Conservation (phyloP, 2,797 vertebrate species). For the Gymnothorax javanicus region DNA sequence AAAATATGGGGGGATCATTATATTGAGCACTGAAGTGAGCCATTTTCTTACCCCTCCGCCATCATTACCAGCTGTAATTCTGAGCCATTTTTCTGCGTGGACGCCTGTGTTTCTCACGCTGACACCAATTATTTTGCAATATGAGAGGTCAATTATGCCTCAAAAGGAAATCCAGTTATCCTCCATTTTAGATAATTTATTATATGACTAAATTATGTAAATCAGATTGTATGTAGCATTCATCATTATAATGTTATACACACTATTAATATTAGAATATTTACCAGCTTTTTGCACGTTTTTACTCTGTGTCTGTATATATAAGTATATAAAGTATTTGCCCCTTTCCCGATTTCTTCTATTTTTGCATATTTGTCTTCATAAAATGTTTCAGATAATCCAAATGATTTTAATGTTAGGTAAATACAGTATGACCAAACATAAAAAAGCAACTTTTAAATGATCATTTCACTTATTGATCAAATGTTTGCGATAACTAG, state of each 20-base stretch:
- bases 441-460: too few relatives aligned
- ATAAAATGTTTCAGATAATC: too few relatives aligned
- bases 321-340: not conserved
- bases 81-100: not conserved
- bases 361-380: too few relatives aligned
- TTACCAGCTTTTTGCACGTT: not conserved
- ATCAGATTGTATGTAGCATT: not conserved
- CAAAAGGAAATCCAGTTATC: not conserved
- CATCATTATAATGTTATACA: not conserved
- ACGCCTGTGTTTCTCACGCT: not conserved
- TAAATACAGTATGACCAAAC: too few relatives aligned
- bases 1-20: not conserved
- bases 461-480: too few relatives aligned
- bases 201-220: not conserved
- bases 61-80: not conserved
- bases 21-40: too few relatives aligned
- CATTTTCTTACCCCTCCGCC: not conserved
- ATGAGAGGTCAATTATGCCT: not conserved
- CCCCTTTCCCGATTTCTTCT: not conserved
- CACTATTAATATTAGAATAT: not conserved
- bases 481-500: too few relatives aligned
- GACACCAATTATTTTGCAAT: not conserved
- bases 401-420: too few relatives aligned
- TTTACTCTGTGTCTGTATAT: not conserved
- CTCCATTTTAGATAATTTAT: not conserved